Evolutionary conservation across 2,888 invertebrate genomes (phyloP), one percentile per base, ranked within the genome.

Genomic region (Dusona sp.): DNA sequence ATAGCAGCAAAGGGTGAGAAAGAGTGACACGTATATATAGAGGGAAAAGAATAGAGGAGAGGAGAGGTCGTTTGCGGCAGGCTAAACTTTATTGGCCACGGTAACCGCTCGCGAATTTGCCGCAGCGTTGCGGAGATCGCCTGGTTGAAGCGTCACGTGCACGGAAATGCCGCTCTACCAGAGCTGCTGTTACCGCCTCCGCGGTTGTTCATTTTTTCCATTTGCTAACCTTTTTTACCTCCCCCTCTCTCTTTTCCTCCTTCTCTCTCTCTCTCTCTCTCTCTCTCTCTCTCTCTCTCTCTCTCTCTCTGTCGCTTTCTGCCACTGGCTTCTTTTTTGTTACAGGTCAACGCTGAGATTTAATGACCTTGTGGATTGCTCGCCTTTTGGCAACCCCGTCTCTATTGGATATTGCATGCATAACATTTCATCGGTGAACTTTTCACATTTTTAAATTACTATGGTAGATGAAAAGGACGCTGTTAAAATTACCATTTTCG

Each of bases 51-150:
- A 64, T 54, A 51, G 11, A n/a, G 33, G 42, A 51, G 54, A 70
- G 79, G 48, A 79, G 75, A 79, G 86, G 68, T 72, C 80, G 83
- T 86, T 83, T 77, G 80, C 80, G 83, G 82, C 68, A 68, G 77
- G 86, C 72, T 86, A 83, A 86, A 86, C 83, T 86, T 86, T 86
- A 86, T 86, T 86, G 86, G 86, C 86, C 86, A 73, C 83, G 83
- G 86, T 86, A 83, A 83, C 86, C 86, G 83, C 80, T 83, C 83
- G 86, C 83, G 86, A 86, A 86, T 86, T 83, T 86, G 79, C 86
- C 86, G 86, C 86, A 86, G 79, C 79, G 70, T 83, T 86, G 80
- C 77, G 77, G 83, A 80, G 83, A 67, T 67, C 68, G 67, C 72
- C 68, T 51, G 77, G 77, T 36, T 75, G 75, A 25, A 83, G 83